Evolutionary conservation across 1,140 invertebrate species (phyloP).

Genomic region (Sycophila sp.): DNA sequence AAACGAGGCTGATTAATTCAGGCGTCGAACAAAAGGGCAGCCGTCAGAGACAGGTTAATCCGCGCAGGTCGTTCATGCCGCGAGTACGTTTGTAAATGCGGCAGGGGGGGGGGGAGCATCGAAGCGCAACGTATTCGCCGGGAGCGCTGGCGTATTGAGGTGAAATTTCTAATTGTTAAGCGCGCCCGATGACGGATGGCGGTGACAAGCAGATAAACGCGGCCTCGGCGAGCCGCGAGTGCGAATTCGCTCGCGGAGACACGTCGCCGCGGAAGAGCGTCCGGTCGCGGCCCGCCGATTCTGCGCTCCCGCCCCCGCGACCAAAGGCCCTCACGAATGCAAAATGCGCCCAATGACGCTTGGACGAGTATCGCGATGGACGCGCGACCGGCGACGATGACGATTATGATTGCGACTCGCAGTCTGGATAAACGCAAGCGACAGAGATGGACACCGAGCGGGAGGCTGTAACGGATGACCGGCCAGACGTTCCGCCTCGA

Average conservation of each 20-base stretch:
- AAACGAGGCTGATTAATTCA: too few species aligned
- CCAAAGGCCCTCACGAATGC: background rate
- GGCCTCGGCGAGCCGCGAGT: background rate
- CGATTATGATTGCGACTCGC: background rate
- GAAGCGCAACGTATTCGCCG: conserved; percentile 22
- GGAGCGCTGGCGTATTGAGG: background rate
- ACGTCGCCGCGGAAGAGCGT: background rate
- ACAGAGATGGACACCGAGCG: background rate
- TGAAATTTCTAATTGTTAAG: conserved; percentile 45
- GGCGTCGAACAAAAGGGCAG: conserved; percentile 33
- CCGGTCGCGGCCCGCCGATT: background rate
- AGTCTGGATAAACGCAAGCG: background rate
- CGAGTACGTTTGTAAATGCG: too few species aligned
- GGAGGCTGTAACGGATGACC: background rate
- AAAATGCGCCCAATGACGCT: too few species aligned
- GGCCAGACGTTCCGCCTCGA: conserved; percentile 33
- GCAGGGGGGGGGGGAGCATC: too few species aligned
- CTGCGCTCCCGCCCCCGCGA: background rate
- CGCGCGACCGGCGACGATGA: background rate
- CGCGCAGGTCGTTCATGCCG: conserved; percentile 16
- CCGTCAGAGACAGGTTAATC: conserved; percentile 42
- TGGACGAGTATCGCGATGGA: too few species aligned
- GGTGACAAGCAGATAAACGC: conserved; percentile 26
- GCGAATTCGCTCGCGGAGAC: conserved; percentile 14
- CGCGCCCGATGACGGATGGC: conserved; percentile 8